Evolutionary conservation across 2,113 vertebrate genomes (phyloP), one percentile per base, ranked within the genome.

Genomic region (Herpetotheres cachinnans): DNA sequence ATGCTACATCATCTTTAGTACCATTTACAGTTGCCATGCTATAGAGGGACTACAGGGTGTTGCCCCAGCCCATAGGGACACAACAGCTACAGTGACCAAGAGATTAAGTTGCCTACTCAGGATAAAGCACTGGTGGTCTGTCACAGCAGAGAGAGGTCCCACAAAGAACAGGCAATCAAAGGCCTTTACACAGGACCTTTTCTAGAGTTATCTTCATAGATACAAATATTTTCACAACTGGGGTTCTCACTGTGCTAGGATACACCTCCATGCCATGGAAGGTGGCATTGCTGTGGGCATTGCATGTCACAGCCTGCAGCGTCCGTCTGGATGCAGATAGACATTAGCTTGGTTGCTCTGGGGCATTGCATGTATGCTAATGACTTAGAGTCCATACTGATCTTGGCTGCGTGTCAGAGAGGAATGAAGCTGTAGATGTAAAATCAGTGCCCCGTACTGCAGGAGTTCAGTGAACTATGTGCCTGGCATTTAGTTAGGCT

Each of bases 391-490:
- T 59, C 86, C 67, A 82, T 61, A 42, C 16, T 2, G 72, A 65
- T 66, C 83, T 82, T 91, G 89, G 89, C 90, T 92, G 82, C 19
- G 1, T 76, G 70, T 84, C 91, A 89, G 89, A 82, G 47, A 30
- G 87, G 80, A 95, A 86, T 71, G 65, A 92, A 93, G 94, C 81
- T 91, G 84, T 65, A 62, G 91, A 78, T 80, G 90, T 70, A 79
- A 85, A 82, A 88, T 46, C 85, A 85, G 32, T 25, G 62, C 76
- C 73, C 82, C 54, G 66, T 90, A 25, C 65, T 86, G 67, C 61
- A 82, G 85, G 63, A 73, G 72, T 82, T 93, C 54, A 73, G 71
- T 79, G 72, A 92, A 10, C 81, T 89, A 79, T 38, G 73, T 93
- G 89, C 62, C 83, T 93, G 91, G 89, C 70, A 65, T 96, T 87